Base-by-base conservation (phyloP, 1,140 invertebrate genomes). In the Eupristina koningsbergeri region DNA sequence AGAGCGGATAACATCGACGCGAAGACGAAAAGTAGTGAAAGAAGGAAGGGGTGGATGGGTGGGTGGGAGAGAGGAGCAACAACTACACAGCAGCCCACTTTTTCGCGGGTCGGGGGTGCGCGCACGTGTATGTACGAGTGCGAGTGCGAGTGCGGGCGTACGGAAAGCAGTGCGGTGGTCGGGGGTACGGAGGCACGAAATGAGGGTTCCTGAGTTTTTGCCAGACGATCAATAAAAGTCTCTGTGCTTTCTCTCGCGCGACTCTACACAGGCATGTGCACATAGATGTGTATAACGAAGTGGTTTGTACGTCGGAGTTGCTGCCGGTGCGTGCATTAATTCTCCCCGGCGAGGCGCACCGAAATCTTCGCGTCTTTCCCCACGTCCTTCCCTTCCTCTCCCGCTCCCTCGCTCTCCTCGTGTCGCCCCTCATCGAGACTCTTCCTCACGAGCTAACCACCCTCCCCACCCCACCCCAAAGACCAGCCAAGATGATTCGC, bases 181-280 rank as follows among this genome's bases (percentile, higher is more conserved):
- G 89, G 89, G 89, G 89, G 90, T 85, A 90, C 89, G 88, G 87
- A 89, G 88, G 89, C 87, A 91, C 89, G 87, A 91, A 91, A 91
- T 91, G 90, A 91, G 90, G 91, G 91, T 91, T 91, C 89, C 91
- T 91, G 90, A 92, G 90, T 92, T 92, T 92, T 92, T 92, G 91
- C 91, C 90, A 90, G 89, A 87, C 92, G 92, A 92, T 92, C 92
- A 92, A 92, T 92, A 92, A 92, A 92, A 92, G 90, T 92, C 91
- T 92, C 92, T 90, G 79, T 86, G 81, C 87, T 86, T 77, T 80
- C 34, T 86, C 85, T 86, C 76, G 50, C 61, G 53, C 82, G 77
- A 80, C 80, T 61, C 77, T 71, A 83, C 45, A 53, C 47, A 76
- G 64, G 80, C 83, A 50, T 82, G 89, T 89, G 91, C 90, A 90